Evolutionary conservation across 1,140 invertebrate genomes (phyloP).

Genomic region (Lucilia sericata): DNA sequence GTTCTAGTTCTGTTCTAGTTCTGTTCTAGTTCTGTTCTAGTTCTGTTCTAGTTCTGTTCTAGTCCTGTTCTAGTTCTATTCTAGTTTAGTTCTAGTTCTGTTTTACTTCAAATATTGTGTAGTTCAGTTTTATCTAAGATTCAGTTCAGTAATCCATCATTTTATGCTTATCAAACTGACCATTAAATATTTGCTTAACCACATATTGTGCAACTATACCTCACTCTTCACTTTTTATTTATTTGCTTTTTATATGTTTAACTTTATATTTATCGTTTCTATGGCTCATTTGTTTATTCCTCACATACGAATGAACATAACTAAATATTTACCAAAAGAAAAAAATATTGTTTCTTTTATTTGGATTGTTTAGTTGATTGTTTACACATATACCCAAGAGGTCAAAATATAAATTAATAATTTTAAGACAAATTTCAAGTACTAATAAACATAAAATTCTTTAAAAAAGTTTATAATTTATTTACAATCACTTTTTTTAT

Average conservation of each 20-base stretch:
- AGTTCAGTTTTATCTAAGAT: too few relatives aligned
- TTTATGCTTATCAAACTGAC: too few relatives aligned
- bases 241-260: background rate
- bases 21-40: too few relatives aligned
- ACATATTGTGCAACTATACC: too few relatives aligned
- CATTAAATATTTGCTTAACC: too few relatives aligned
- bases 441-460: background rate
- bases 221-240: background rate
- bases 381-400: background rate
- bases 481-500: slow-evolving; percentile 4
- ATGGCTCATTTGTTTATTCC: background rate
- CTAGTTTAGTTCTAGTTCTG: too few relatives aligned
- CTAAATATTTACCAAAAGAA: too few relatives aligned
- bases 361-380: background rate
- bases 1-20: too few relatives aligned
- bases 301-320: background rate
- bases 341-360: background rate
- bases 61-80: too few relatives aligned
- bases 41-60: too few relatives aligned
- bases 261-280: background rate
- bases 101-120: too few relatives aligned
- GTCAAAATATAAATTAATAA: background rate
- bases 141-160: too few relatives aligned
- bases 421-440: background rate
- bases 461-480: background rate